Evolutionary conservation across 2,797 vertebrate species (phyloP), one percentile per base, ranked within the genome.

Genomic region (Cetoscarus ocellatus): DNA sequence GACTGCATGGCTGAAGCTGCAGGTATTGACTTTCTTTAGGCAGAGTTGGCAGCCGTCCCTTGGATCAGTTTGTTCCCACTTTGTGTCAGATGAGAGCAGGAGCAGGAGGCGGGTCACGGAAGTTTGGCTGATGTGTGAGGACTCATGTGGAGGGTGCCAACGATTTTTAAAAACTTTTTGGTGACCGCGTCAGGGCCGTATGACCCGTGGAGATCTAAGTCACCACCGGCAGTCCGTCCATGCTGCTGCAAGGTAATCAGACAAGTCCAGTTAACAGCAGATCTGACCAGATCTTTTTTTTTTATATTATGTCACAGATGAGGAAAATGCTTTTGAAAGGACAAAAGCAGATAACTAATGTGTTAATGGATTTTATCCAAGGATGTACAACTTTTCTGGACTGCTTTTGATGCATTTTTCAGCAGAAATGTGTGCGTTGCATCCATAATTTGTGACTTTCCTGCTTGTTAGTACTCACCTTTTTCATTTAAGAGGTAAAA

Each of bases 161-260:
- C 61, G 76, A 89, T 91, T 93, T 92, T 86, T 72, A 8, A 58
- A 72, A 70, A 79, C 64, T 59, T 86, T 75, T 89, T 89, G 82
- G 84, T 65, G 75, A 86, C 50, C 27, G 49, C 42, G 50, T 82
- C 81, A 64, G 73, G 84, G 71, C 80, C 82, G 76, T 64, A 90
- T 93, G 89, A 91, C 92, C 84, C 61, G 79, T 67, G 83, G 86
- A 80, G 88, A 90, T 87, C 78, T 75, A 72, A 87, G 80, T 79
- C 88, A 92, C 69, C 86, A 89, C 54, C 82, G 84, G 86, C 90
- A 88, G 88, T 89, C 92, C 66, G 67, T 86, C 80, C 84, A 89
- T 48, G 79, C 88, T 42, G 86, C 89, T 89, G 86, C 84, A 86
- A 93, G 92, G 91, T 93, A 92, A 91, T 80, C 64, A 56, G 66